These are phyloP conservation scores for Manis pentadactyla DNA, from an alignment of 2,797 vertebrate species.

Conservation along the genomic window DNA sequence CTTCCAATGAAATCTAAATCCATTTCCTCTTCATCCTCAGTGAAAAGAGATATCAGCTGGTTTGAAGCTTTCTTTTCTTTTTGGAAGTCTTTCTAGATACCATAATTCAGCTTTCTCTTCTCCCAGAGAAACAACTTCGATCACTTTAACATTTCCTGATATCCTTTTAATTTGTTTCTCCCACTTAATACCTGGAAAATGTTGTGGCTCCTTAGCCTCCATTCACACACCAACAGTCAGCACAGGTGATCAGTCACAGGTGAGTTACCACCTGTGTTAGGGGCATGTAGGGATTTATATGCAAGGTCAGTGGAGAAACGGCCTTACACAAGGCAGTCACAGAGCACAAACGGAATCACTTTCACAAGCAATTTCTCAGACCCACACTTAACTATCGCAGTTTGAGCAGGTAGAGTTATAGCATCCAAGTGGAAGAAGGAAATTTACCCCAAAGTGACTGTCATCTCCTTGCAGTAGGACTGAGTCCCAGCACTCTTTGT, in stretches of 20 bases:
- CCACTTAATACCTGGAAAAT: background rate
- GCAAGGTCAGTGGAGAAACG: slow-evolving; percentile 43
- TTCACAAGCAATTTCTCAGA: background rate
- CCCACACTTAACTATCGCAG: background rate
- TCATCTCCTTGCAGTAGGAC: background rate
- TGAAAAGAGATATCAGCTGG: background rate
- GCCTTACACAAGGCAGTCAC: background rate
- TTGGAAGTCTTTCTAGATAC: background rate
- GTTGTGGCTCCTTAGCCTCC: background rate
- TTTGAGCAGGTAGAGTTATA: background rate
- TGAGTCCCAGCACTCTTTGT: background rate
- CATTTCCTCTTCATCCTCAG: background rate
- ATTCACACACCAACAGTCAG: background rate
- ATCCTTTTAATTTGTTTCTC: slow-evolving; percentile 21
- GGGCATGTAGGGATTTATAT: background rate
- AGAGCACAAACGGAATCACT: background rate
- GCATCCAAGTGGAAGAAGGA: background rate
- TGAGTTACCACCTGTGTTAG: background rate
- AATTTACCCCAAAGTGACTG: background rate
- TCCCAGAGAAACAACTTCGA: background rate
- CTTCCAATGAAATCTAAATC: slow-evolving; percentile 3
- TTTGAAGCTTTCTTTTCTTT: background rate
- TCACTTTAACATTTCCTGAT: background rate
- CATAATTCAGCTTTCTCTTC: background rate
- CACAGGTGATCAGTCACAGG: slow-evolving; percentile 23